Evolutionary conservation across 2,113 vertebrate genomes (phyloP), one percentile per base, ranked within the genome.

Genomic region (Ploceus nigricollis): DNA sequence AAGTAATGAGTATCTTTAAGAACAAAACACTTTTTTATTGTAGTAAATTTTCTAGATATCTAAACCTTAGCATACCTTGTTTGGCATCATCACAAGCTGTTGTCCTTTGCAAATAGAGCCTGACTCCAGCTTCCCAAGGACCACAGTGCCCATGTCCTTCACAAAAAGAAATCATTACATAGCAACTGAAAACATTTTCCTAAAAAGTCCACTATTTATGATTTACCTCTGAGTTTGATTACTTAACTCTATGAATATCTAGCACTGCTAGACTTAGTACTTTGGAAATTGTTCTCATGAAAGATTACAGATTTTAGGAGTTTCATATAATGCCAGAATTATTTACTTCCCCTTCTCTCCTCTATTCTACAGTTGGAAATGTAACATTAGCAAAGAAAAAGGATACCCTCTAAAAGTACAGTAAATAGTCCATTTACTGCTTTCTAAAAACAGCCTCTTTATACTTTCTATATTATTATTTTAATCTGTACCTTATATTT

Each of bases 41-140:
- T 22, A 61, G 24, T 31, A 42, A 33, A 2, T 27, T 56, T 63
- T 61, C 31, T 6, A 39, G 60, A 10, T 27, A 79, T 30, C 21
- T 69, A 71, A 80, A 40, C 56, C 7, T 45, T 33, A 37, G 44
- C 96, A 96, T 97, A 99, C 99, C 98, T 99, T 98, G 98, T 99
- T 99, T 94, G 99, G 99, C 99, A 99, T 99, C 99, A 99, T 99
- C 80, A 99, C 98, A 76, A 99, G 99, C 96, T 99, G 99, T 69
- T 99, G 99, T 90, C 99, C 99, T 99, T 99, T 99, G 97, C 98
- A 98, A 98, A 99, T 99, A 70, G 98, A 99, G 82, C 99, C 99
- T 0, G 99, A 99, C 98, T 99, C 99, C 97, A 99, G 98, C 97
- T 99, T 99, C 69, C 99, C 99, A 87, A 99, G 97, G 87, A 99